A percentile compares a stretch with the other conserved stretches of the same genome.
Conservation (phyloP, 2,888 invertebrate species). For the Cheilosia pagana region DNA sequence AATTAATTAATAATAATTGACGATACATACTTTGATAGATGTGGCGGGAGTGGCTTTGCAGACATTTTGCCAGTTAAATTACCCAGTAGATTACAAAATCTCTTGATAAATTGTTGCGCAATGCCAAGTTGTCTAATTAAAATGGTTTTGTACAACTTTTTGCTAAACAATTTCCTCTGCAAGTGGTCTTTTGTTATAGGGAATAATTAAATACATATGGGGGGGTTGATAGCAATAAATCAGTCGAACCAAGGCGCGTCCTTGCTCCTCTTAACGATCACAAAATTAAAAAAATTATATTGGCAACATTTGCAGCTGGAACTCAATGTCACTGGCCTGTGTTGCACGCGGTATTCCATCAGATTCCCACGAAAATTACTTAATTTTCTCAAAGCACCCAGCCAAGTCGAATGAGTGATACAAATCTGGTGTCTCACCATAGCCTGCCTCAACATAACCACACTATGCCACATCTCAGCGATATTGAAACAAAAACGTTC, state of each 20-base stretch:
- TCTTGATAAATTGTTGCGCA: conserved; percentile 14
- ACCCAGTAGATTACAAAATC: conserved; percentile 19
- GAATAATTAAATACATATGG: too few species aligned
- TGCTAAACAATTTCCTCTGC: not conserved
- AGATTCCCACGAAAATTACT: conserved; percentile 5
- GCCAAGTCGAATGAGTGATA: conserved; percentile 4
- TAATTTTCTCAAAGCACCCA: not conserved
- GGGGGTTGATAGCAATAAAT: not conserved
- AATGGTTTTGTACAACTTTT: conserved; percentile 10
- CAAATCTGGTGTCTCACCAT: not conserved
- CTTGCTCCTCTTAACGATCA: too few species aligned
- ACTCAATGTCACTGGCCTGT: conserved; percentile 29
- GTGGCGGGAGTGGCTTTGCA: not conserved
- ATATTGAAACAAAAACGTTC: conserved; percentile 49
- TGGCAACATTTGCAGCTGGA: not conserved
- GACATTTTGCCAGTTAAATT: conserved; percentile 31
- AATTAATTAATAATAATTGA: conserved; percentile 51
- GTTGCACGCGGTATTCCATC: not conserved
- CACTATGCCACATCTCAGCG: conserved; percentile 10
- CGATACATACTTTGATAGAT: conserved; percentile 20
- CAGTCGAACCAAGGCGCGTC: too few species aligned
- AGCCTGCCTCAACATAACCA: conserved; percentile 25
- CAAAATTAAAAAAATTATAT: too few species aligned
- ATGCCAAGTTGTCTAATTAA: conserved; percentile 13
- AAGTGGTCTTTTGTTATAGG: not conserved